Evolutionary conservation across 2,888 invertebrate genomes (phyloP).

Genomic region (Opisthograptis luteolata): DNA sequence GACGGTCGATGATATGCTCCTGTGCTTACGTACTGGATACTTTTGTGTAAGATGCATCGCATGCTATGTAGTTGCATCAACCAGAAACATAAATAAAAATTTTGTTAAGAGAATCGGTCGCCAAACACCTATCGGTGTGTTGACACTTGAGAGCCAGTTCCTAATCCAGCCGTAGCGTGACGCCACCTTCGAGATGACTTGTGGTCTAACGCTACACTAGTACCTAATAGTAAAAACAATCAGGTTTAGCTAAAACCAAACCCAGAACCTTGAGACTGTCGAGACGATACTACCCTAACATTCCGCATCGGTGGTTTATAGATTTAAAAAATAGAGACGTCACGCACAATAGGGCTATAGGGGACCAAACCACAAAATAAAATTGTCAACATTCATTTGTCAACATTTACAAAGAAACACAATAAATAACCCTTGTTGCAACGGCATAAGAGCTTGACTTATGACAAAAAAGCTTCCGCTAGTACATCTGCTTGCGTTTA

Average conservation of each 20-base stretch:
- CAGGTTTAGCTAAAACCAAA: too few relatives aligned
- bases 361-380: slow-evolving; percentile 66
- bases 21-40: background rate
- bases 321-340: slow-evolving; percentile 72
- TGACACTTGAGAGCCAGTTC: too few relatives aligned
- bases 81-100: too few relatives aligned
- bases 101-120: too few relatives aligned
- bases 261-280: background rate
- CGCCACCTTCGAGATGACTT: too few relatives aligned
- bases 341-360: slow-evolving; percentile 52
- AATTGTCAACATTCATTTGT: slow-evolving; percentile 80
- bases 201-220: too few relatives aligned
- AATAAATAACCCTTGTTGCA: slow-evolving; percentile 50
- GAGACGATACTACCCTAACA: slow-evolving; percentile 12
- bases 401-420: slow-evolving; percentile 54
- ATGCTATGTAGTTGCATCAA: too few relatives aligned
- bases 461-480: slow-evolving; percentile 52
- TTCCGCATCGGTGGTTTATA: slow-evolving; percentile 20
- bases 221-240: too few relatives aligned
- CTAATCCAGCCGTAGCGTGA: too few relatives aligned
- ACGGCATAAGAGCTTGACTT: slow-evolving; percentile 52
- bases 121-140: too few relatives aligned
- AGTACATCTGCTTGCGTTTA: slow-evolving; percentile 68
- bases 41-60: background rate
- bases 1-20: background rate